Conservation (phyloP, 1,140 invertebrate genomes). For the Ceratina calcarata region DNA sequence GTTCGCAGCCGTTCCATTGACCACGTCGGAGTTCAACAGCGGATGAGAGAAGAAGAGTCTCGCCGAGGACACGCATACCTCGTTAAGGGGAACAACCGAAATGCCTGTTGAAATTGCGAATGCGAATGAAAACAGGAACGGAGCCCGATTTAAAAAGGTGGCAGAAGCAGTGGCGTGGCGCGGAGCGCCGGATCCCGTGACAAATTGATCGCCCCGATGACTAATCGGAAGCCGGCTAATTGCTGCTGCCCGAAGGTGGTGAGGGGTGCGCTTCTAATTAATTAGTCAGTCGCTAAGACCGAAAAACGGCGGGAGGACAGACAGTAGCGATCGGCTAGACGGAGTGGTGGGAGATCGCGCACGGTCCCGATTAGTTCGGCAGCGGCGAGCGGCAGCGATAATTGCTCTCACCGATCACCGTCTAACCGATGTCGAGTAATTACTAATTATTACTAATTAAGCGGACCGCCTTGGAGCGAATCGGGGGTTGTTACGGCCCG, state of each 20-base stretch:
- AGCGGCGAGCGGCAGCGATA: conserved; percentile 56
- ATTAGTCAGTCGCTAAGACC: conserved; percentile 60
- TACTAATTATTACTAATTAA: conserved; percentile 76
- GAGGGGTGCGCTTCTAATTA: conserved; percentile 49
- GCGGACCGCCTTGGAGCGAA: conserved; percentile 61
- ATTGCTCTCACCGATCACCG: conserved; percentile 60
- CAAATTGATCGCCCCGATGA: conserved; percentile 61
- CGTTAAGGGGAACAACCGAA: conserved; percentile 15
- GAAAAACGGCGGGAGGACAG: neutral
- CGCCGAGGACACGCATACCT: neutral
- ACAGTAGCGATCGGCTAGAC: neutral
- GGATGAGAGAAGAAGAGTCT: neutral
- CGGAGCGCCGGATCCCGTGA: conserved; percentile 30
- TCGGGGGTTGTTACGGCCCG: conserved; percentile 62
- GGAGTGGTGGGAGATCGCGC: neutral
- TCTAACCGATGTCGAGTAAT: conserved; percentile 57
- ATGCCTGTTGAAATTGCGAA: neutral
- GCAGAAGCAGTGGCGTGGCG: neutral
- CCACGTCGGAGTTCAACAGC: no score
- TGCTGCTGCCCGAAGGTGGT: conserved; percentile 18
- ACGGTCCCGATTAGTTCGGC: conserved; percentile 49
- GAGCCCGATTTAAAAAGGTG: conserved; percentile 1
- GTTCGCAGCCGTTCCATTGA: no score
- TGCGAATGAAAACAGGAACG: neutral
- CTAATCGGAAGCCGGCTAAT: conserved; percentile 60